A percentile compares a stretch with the other conserved stretches of the same genome.
Evolutionary conservation across 2,888 invertebrate species (phyloP).

Genomic region (Anodontia alba): DNA sequence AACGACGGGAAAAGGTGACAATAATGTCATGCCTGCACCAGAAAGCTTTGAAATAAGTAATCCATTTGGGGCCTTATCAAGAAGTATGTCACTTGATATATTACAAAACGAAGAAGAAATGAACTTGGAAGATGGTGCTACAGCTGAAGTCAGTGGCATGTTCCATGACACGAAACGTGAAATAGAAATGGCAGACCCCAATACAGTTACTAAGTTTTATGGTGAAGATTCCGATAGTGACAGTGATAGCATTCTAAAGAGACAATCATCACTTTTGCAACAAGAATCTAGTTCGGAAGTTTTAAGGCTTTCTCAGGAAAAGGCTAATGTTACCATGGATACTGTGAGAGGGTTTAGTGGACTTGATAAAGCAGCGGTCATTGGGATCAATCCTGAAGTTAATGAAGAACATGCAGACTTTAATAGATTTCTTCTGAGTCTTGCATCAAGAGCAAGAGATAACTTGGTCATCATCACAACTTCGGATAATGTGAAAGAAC

Average conservation of each 20-base stretch:
- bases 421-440: slow-evolving; percentile 72
- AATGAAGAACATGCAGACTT: slow-evolving; percentile 75
- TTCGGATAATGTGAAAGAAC: slow-evolving; percentile 65
- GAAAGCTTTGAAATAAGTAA: slow-evolving; percentile 35
- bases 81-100: background rate
- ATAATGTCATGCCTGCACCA: background rate
- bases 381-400: slow-evolving; percentile 74
- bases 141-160: background rate
- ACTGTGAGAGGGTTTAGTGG: slow-evolving; percentile 77
- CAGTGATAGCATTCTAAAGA: background rate
- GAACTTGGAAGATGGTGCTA: background rate
- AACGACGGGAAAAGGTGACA: background rate
- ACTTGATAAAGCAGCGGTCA: slow-evolving; percentile 70
- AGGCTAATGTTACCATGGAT: slow-evolving; percentile 55
- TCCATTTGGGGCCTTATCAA: slow-evolving; percentile 39
- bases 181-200: background rate
- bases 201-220: background rate
- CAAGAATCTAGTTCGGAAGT: background rate
- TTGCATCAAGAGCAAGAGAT: slow-evolving; percentile 76
- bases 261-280: background rate
- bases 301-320: background rate
- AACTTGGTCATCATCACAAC: slow-evolving; percentile 75
- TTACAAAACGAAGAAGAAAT: background rate
- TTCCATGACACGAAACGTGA: background rate
- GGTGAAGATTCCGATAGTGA: background rate